phyloP scores from a whole-genome alignment of 2,888 invertebrate species.

The Nomada goodeniana region DNA sequence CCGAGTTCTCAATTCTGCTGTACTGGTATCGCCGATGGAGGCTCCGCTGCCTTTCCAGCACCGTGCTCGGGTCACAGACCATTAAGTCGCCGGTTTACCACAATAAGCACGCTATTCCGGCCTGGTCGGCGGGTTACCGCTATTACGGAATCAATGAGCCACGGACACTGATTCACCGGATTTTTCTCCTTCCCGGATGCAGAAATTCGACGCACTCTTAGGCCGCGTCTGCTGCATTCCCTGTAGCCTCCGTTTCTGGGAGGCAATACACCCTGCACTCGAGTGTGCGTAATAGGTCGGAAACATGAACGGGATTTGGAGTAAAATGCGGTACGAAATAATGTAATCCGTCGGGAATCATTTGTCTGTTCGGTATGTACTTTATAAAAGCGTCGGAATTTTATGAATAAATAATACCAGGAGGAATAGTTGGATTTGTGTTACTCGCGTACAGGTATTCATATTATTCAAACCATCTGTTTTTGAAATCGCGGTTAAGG shows the following conservation, averaged over 20 bases:
- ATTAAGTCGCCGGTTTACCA: conserved; percentile 80
- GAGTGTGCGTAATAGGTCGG: no score
- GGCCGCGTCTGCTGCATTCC: conserved; percentile 9
- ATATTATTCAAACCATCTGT: no score
- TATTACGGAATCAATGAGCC: conserved; percentile 83
- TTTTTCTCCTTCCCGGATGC: conserved; percentile 78
- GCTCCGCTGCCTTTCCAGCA: conserved; percentile 18
- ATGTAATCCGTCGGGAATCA: no score
- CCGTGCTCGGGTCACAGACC: conserved; percentile 78
- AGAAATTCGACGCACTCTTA: conserved; percentile 58
- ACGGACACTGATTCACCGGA: conserved; percentile 76
- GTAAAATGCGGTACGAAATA: no score
- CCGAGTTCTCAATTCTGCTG: conserved; percentile 74
- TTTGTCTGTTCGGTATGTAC: no score
- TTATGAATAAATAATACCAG: no score
- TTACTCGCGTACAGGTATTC: no score
- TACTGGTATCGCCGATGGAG: conserved; percentile 38
- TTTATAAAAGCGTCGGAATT: no score
- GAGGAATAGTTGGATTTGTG: no score
- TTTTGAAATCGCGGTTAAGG: no score
- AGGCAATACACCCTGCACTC: not conserved
- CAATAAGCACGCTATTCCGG: conserved; percentile 79
- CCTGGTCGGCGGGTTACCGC: conserved; percentile 82
- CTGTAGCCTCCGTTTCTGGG: no score
- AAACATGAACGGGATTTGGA: no score